Percentiles rank a stretch among this genome's conserved stretches.
Conservation (phyloP, 1,140 invertebrate genomes). For the Drosophila kohkoa region DNA sequence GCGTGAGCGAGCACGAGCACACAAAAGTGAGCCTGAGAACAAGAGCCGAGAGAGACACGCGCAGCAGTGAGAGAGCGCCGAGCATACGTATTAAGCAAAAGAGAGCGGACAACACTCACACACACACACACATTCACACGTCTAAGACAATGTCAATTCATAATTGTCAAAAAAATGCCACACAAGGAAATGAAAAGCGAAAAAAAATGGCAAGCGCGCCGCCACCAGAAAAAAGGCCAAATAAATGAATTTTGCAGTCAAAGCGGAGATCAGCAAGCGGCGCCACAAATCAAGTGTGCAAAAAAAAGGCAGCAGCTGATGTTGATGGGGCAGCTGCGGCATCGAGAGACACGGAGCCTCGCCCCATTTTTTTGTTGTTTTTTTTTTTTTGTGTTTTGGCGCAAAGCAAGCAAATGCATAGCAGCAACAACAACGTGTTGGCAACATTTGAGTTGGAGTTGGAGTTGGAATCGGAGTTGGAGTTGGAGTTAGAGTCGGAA, state of each 20-base stretch:
- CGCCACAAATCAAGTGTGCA: constrained; percentile 43
- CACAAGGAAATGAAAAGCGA: constrained; percentile 19
- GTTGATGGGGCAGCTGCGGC: constrained; percentile 28
- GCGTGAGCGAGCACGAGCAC: constrained; percentile 14
- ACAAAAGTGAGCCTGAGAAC: background rate
- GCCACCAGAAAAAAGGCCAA: constrained; percentile 14
- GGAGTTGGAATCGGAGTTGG: background rate
- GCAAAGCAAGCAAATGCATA: constrained; percentile 13
- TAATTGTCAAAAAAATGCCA: constrained; percentile 53
- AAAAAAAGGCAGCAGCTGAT: constrained; percentile 9
- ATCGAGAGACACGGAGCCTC: constrained; percentile 13
- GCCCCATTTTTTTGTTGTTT: constrained; percentile 19
- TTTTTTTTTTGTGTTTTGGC: background rate
- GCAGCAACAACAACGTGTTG: constrained; percentile 3
- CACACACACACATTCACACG: constrained; percentile 1
- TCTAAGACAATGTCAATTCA: constrained; percentile 68
- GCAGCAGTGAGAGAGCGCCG: constrained; percentile 45
- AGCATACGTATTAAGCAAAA: constrained; percentile 7
- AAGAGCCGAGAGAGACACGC: constrained; percentile 45
- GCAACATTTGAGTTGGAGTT: constrained; percentile 4
- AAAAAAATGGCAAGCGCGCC: constrained; percentile 29
- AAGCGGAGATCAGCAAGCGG: constrained; percentile 31
- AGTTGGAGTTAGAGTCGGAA: constrained; percentile 7
- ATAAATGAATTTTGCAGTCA: constrained; percentile 35
- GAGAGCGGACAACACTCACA: background rate